Evolutionary conservation across 1,140 invertebrate species (phyloP).

Genomic region (Diprion similis): DNA sequence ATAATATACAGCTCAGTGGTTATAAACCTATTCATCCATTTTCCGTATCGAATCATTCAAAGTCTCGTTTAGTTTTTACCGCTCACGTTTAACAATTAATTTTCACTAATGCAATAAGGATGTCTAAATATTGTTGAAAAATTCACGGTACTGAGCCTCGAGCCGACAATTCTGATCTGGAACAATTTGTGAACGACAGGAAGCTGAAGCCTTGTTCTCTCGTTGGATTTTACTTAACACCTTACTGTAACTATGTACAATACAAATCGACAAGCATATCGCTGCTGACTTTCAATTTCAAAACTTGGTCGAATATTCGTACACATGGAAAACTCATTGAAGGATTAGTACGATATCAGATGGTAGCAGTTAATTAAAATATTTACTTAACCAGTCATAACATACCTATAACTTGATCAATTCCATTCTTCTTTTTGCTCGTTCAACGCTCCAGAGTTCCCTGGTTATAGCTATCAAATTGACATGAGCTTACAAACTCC

Average conservation of each 20-base stretch:
- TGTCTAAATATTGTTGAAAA: background rate
- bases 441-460: too few species aligned
- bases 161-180: too few species aligned
- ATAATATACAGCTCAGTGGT: background rate
- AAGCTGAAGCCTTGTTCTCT: background rate
- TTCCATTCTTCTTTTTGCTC: too few species aligned
- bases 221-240: background rate
- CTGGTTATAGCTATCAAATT: too few species aligned
- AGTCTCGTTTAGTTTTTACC: background rate
- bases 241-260: conserved; percentile 5
- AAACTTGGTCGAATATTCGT: background rate
- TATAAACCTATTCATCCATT: background rate
- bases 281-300: background rate
- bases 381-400: too few species aligned
- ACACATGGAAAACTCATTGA: too few species aligned
- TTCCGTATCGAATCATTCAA: background rate
- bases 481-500: too few species aligned
- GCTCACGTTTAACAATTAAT: background rate
- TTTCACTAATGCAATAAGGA: background rate
- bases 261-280: background rate
- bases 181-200: too few species aligned
- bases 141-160: background rate
- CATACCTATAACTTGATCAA: too few species aligned
- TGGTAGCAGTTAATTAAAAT: too few species aligned
- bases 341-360: too few species aligned